These are phyloP conservation scores for Drosophila koepferae DNA, from an alignment of 2,888 invertebrate genomes.

Conservation along the genomic window DNA sequence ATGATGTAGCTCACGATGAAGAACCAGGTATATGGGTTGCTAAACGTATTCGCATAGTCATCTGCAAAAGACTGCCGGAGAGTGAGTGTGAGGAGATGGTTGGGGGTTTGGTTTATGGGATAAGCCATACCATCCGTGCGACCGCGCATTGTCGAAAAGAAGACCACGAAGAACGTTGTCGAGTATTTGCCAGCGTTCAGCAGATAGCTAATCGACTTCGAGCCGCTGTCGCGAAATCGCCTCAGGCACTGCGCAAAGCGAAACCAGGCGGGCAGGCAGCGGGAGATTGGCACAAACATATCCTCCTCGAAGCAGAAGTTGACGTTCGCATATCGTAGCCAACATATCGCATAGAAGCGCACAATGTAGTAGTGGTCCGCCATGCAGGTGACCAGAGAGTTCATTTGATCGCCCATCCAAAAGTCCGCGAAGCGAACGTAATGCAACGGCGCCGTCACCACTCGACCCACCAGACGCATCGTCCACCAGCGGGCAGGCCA, in stretches of 20 bases:
- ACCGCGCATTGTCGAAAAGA: constrained; percentile 89
- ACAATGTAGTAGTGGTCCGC: constrained; percentile 96
- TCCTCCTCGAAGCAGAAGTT: constrained; percentile 87
- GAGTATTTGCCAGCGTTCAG: constrained; percentile 98
- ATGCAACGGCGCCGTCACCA: constrained; percentile 94
- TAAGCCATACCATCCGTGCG: constrained; percentile 76
- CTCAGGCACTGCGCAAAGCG: constrained; percentile 98
- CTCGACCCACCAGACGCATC: constrained; percentile 87
- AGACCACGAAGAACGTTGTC: constrained; percentile 96
- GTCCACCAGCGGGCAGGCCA: constrained; percentile 96
- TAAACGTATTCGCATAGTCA: constrained; percentile 87
- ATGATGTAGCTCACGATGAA: constrained; percentile 93
- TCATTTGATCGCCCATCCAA: constrained; percentile 98
- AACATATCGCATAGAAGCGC: constrained; percentile 91
- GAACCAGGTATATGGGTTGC: constrained; percentile 93
- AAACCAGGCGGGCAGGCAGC: constrained; percentile 97
- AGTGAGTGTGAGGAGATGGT: constrained; percentile 26
- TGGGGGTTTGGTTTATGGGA: background rate
- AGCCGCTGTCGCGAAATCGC: constrained; percentile 94
- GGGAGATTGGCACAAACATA: constrained; percentile 92
- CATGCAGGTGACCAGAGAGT: constrained; percentile 94
- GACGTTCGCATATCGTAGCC: constrained; percentile 34
- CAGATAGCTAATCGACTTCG: constrained; percentile 95
- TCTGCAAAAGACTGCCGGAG: constrained; percentile 83
- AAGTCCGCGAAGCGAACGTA: constrained; percentile 98